Conservation (phyloP, 1,140 invertebrate species). For the Steinernema khuongi region DNA sequence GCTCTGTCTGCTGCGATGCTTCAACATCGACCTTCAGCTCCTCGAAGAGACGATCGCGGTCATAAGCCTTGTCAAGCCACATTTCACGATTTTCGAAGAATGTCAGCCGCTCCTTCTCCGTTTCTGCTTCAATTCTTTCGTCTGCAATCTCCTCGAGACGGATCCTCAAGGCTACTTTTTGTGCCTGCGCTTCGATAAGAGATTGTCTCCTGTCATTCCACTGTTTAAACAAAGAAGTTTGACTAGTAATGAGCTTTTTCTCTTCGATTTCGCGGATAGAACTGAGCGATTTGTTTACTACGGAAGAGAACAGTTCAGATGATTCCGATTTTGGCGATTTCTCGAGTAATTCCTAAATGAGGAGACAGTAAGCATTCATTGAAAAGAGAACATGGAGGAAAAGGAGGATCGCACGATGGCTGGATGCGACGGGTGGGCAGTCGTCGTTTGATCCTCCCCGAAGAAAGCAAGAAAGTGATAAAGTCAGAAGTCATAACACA, state of each 20-base stretch:
- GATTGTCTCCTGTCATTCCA: slow-evolving; percentile 41
- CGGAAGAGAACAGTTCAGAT: background rate
- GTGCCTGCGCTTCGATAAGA: slow-evolving; percentile 46
- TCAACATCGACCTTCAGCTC: slow-evolving; percentile 35
- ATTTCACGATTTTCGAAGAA: slow-evolving; percentile 56
- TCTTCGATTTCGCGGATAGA: slow-evolving; percentile 25
- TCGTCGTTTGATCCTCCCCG: no score
- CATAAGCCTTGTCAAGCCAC: slow-evolving; percentile 49
- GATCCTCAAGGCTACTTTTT: slow-evolving; percentile 19
- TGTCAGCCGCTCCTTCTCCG: slow-evolving; percentile 42
- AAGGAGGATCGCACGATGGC: no score
- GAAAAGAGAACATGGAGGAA: background rate
- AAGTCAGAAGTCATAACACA: no score
- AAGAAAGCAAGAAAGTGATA: no score
- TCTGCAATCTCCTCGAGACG: slow-evolving; percentile 42
- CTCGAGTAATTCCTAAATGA: slow-evolving; percentile 15
- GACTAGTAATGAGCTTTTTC: slow-evolving; percentile 23
- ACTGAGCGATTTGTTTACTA: slow-evolving; percentile 16
- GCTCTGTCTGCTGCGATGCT: slow-evolving; percentile 34
- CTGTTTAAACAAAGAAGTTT: slow-evolving; percentile 38
- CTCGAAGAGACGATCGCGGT: slow-evolving; percentile 39
- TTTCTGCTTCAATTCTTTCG: slow-evolving; percentile 28
- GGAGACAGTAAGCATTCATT: background rate
- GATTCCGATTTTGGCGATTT: slow-evolving; percentile 1
- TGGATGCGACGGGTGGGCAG: no score